Base-by-base conservation (phyloP, 2,888 invertebrate species). In the Stramonita haemastoma region DNA sequence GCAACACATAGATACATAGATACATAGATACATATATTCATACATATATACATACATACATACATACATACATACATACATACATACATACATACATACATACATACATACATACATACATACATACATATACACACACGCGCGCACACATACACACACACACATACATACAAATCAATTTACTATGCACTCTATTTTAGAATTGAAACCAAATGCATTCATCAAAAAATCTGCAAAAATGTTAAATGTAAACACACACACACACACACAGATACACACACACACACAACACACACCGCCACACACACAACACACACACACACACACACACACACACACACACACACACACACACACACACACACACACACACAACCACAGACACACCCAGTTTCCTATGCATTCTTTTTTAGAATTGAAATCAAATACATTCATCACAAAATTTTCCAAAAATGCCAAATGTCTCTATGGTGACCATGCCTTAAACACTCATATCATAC, bases 341-440 rank as follows among this genome's bases (percentile, higher is more conserved):
- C 84, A 19, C 84, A 84, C 57, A n/a, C 36, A 81, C 81, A 0
- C 84, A 84, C 84, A 84, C 56, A 84, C 56, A 57, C 84, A 56
- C 84, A 26, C 81, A 56, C 84, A 15, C 84, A 56, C 84, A 57
- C 56, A 36, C 81, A 34, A 34, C 34, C 81, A 34, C 32, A 36
- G 26, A 34, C 81, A 81, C 79, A 32, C 32, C 29, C 32, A 5
- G 32, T 0, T 32, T 1, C 32, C 8, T 26, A 32, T 32, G 26
- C n/a, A n/a, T n/a, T n/a, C n/a, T n/a, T n/a, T n/a, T n/a, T n/a
- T n/a, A n/a, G n/a, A n/a, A n/a, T n/a, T n/a, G n/a, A n/a, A n/a
- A n/a, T n/a, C n/a, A n/a, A n/a, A n/a, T 19, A 60, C 19, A 60
- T 60, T 60, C 60, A 60, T 15, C 11, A 60, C 60, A 60, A 60